These are phyloP conservation scores for Sweltsa coloradensis DNA, from an alignment of 1,140 invertebrate genomes.

Conservation along the genomic window DNA sequence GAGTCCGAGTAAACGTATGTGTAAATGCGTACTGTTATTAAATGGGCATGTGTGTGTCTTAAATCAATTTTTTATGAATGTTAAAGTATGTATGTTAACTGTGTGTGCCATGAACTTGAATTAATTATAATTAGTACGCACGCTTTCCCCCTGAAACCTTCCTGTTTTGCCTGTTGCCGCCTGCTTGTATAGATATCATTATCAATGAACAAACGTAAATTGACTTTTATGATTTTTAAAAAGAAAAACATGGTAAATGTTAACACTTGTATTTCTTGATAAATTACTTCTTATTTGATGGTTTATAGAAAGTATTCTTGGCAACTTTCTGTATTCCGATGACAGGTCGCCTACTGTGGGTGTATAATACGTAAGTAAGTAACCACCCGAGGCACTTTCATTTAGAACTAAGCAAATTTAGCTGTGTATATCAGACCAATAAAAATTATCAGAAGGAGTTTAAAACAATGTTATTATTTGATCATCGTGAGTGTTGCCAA, in stretches of 20 bases:
- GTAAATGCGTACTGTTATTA: neutral
- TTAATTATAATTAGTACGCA: too few species aligned
- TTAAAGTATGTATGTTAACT: too few species aligned
- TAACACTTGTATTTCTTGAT: neutral
- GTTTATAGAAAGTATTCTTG: conserved; percentile 4
- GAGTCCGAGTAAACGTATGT: neutral
- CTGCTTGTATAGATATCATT: too few species aligned
- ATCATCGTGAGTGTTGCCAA: too few species aligned
- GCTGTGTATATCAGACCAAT: conserved; percentile 11
- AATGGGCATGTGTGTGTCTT: conserved; percentile 3
- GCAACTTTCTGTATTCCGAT: conserved; percentile 10
- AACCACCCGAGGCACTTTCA: too few species aligned
- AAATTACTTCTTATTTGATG: neutral
- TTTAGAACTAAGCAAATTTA: conserved; percentile 5
- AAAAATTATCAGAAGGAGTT: conserved; percentile 13
- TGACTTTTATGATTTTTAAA: neutral
- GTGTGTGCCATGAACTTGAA: too few species aligned
- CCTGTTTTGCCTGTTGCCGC: too few species aligned
- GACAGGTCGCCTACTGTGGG: too few species aligned
- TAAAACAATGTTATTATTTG: neutral
- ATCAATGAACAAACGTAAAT: too few species aligned
- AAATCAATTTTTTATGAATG: too few species aligned
- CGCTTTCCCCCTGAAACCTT: too few species aligned
- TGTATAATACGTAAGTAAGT: neutral
- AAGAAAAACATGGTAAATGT: neutral